phyloP scores from a whole-genome alignment of 2,888 invertebrate genomes.

The Eueremaeus valkanovi region DNA sequence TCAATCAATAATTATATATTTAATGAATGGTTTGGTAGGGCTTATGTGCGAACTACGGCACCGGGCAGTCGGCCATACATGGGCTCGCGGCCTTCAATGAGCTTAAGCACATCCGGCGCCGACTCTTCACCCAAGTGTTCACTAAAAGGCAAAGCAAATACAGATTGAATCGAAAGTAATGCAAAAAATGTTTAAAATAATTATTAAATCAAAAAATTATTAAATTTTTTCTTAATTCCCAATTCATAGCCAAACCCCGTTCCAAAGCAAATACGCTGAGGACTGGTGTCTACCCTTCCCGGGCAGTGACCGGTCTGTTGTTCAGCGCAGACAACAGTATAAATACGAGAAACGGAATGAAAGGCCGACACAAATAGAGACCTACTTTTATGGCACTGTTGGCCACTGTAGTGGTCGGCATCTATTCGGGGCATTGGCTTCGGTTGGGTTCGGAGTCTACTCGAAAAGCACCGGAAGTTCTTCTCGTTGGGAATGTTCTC shows the following conservation, averaged over 20 bases:
- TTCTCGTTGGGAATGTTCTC: constrained; percentile 70
- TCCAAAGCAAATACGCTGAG: background rate
- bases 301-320: constrained; percentile 76
- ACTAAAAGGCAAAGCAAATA: constrained; percentile 39
- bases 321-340: constrained; percentile 73
- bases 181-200: background rate
- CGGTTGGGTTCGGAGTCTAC: constrained; percentile 19
- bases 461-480: constrained; percentile 61
- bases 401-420: background rate
- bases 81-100: constrained; percentile 66
- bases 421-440: constrained; percentile 32
- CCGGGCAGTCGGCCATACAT: constrained; percentile 82
- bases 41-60: constrained; percentile 70
- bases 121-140: constrained; percentile 43
- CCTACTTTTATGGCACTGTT: constrained; percentile 10
- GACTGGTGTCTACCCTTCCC: constrained; percentile 72
- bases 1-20: background rate
- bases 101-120: constrained; percentile 60
- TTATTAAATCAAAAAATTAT: background rate
- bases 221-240: background rate
- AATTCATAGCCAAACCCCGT: background rate
- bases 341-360: constrained; percentile 64
- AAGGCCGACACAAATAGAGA: constrained; percentile 65
- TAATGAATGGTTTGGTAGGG: constrained; percentile 50
- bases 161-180: constrained; percentile 40